phyloP scores from a whole-genome alignment of 1,140 invertebrate species.

The Anastrepha obliqua region DNA sequence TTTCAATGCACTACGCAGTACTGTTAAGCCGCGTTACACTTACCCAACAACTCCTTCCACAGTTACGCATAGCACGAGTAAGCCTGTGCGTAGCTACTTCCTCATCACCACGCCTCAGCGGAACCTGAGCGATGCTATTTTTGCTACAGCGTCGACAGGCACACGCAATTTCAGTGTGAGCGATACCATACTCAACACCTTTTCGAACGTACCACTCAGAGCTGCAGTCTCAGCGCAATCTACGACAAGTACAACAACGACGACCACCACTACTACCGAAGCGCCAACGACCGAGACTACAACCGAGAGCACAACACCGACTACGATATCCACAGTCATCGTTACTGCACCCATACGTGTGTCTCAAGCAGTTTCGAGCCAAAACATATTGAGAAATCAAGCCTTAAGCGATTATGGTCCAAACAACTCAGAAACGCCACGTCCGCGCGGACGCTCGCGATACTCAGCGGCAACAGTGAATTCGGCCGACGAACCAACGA shows the following conservation, averaged over 20 bases:
- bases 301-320: constrained; percentile 52
- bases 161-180: constrained; percentile 69
- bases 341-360: constrained; percentile 61
- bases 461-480: constrained; percentile 65
- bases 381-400: neutral
- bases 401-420: neutral
- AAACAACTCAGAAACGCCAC: constrained; percentile 52
- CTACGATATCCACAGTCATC: constrained; percentile 62
- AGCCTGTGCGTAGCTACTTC: constrained; percentile 63
- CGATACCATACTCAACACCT: constrained; percentile 67
- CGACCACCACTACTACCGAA: constrained; percentile 56
- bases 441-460: constrained; percentile 66
- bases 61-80: constrained; percentile 63
- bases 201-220: constrained; percentile 60
- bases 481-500: constrained; percentile 65
- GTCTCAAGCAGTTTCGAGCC: constrained; percentile 34
- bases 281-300: constrained; percentile 51
- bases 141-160: constrained; percentile 62
- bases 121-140: constrained; percentile 62
- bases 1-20: constrained; percentile 57
- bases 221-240: neutral
- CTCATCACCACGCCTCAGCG: constrained; percentile 58
- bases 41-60: constrained; percentile 53
- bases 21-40: constrained; percentile 61
- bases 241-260: constrained; percentile 56